Evolutionary conservation across 2,797 vertebrate species (phyloP).

Genomic region (Poeciliopsis presidionis): DNA sequence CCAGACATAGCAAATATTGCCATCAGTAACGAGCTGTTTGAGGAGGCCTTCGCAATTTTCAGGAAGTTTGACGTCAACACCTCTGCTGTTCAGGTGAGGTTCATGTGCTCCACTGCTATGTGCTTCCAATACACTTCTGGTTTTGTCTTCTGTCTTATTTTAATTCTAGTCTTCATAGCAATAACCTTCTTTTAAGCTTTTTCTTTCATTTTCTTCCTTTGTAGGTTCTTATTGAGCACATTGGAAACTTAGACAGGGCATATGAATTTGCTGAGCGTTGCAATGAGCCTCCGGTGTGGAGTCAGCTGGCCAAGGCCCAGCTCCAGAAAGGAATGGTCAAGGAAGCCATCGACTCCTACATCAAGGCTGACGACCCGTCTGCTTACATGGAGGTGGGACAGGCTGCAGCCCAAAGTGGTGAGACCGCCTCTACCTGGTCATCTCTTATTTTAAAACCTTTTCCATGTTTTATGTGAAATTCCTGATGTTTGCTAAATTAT

Average conservation of each 20-base stretch:
- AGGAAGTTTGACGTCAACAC: constrained; percentile 94
- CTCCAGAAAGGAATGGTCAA: constrained; percentile 98
- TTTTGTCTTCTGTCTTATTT: background rate
- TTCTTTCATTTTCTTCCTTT: background rate
- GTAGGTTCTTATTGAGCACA: constrained; percentile 97
- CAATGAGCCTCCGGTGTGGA: constrained; percentile 98
- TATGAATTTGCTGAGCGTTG: constrained; percentile 99
- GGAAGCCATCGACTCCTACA: constrained; percentile 98
- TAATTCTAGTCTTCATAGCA: background rate
- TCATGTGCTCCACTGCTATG: background rate
- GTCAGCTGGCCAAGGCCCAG: constrained; percentile 97
- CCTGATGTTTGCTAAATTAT: background rate
- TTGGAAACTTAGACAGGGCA: constrained; percentile 96
- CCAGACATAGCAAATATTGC: constrained; percentile 95
- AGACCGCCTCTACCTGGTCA: constrained; percentile 10
- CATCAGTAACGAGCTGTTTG: constrained; percentile 92
- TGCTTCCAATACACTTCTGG: background rate
- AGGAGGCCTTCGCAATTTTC: constrained; percentile 96
- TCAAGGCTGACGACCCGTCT: constrained; percentile 98
- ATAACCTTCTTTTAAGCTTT: background rate
- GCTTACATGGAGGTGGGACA: constrained; percentile 99
- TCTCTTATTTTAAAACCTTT: background rate
- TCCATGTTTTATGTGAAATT: background rate
- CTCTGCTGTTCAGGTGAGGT: constrained; percentile 90
- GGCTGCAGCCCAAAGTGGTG: constrained; percentile 95